Base-by-base conservation (phyloP, 2,797 vertebrate species). In the Babyrousa celebensis region DNA sequence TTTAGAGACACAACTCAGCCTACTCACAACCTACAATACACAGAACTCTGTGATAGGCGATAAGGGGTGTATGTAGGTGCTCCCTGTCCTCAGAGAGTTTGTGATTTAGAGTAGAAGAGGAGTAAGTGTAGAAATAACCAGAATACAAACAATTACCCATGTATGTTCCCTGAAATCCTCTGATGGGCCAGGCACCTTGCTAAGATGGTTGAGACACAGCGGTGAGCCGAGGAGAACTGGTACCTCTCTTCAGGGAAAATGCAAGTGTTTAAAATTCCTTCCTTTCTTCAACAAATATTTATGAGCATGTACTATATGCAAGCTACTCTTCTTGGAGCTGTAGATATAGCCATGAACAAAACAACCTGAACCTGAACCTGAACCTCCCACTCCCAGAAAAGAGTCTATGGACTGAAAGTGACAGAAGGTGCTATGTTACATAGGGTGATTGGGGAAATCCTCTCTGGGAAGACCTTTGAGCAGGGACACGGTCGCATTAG, bases 51-150 rank as follows among this genome's bases (percentile, higher is more conserved):
- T 29, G 54, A 58, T 1, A 29, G 70, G 63, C 23, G 32, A 82
- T 8, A 2, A 36, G 40, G 56, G 71, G 16, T 60, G 27, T 21
- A 43, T 23, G n/a, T 54, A 17, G 56, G 29, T 21, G 72, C 11
- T 68, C 12, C 48, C 52, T 79, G 60, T 25, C 54, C 78, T 88
- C 91, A 48, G 78, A 85, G 48, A 78, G 62, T 40, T 91, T 83
- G 16, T 63, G 17, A 79, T 71, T 60, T 54, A 82, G n/a, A 36
- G 9, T 40, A 20, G 54, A 85, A 80, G 78, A 89, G 78, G 91
- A 78, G 29, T 5, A 40, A 36, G 7, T 16, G 21, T 16, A 75
- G 25, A 52, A 82, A 29, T 8, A 82, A 65, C 3, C 27, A 90
- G 67, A 85, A 85, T 48, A 56, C 29, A 43, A 79, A 68, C 9